Percentiles rank a stretch among this genome's conserved stretches.
Conservation (phyloP, 2,113 vertebrate genomes). For the Oreochromis niloticus region DNA sequence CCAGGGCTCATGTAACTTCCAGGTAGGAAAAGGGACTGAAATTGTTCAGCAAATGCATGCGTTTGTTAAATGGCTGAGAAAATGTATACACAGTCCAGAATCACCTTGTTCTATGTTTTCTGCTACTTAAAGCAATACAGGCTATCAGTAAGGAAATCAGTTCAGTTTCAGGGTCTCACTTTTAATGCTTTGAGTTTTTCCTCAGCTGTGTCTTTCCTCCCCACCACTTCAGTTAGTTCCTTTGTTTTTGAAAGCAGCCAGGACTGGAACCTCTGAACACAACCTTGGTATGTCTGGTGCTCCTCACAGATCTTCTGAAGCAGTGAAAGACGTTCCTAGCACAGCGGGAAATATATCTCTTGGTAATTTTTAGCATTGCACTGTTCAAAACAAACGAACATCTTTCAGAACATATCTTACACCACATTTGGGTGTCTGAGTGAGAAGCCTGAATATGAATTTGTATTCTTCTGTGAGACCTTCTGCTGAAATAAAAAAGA, state of each 20-base stretch:
- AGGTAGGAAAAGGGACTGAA: neutral
- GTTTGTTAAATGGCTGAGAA: neutral
- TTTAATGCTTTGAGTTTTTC: conserved; percentile 74
- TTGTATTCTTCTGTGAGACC: neutral
- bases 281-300: conserved; percentile 74
- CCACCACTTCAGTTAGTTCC: conserved; percentile 73
- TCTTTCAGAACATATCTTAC: neutral
- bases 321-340: conserved; percentile 78
- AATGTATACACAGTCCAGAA: neutral
- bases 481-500: neutral
- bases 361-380: neutral
- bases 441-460: neutral
- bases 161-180: conserved; percentile 62
- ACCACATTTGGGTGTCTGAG: neutral
- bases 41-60: neutral
- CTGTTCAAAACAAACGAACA: neutral
- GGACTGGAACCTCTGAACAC: conserved; percentile 72
- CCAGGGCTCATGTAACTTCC: neutral
- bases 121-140: neutral
- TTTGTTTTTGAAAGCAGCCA: conserved; percentile 80
- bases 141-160: neutral
- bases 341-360: neutral
- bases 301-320: conserved; percentile 80
- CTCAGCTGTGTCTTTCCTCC: conserved; percentile 46
- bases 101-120: neutral